phyloP scores from a whole-genome alignment of 2,113 vertebrate genomes.

The Labeo rohita region DNA sequence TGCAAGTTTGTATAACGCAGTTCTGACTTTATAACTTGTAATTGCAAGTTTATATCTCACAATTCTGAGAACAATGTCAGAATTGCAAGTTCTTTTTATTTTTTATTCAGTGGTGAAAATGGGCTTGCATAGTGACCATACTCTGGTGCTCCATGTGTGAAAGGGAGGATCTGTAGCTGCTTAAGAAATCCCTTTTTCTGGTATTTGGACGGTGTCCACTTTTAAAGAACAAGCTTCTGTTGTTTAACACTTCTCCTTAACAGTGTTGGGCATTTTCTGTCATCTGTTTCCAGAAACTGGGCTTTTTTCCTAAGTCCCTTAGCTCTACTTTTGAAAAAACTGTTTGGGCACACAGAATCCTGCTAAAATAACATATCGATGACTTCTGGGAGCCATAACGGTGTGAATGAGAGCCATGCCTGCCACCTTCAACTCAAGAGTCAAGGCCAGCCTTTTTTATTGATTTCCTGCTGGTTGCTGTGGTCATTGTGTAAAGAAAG shows the following conservation, averaged over 20 bases:
- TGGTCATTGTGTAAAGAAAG: slow-evolving; percentile 47
- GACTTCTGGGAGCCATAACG: slow-evolving; percentile 32
- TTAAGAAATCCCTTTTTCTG: not conserved
- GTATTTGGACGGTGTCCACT: slow-evolving; percentile 1
- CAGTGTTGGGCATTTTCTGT: not conserved
- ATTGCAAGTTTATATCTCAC: no score
- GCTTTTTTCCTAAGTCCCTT: not conserved
- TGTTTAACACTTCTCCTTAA: not conserved
- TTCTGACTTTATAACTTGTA: no score
- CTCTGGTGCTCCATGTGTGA: not conserved
- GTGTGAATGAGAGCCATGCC: slow-evolving; percentile 35
- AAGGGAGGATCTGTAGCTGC: not conserved
- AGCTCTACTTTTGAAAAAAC: slow-evolving; percentile 3
- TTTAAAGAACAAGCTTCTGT: slow-evolving; percentile 17
- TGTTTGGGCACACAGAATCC: not conserved
- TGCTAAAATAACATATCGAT: slow-evolving; percentile 17
- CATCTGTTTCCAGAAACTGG: not conserved
- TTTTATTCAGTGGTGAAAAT: no score
- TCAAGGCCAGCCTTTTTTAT: slow-evolving; percentile 36
- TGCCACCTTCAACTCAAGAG: slow-evolving; percentile 31
- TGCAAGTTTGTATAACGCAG: no score
- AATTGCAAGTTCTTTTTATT: no score
- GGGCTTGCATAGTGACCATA: not conserved
- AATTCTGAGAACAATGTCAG: no score
- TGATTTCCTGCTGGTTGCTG: slow-evolving; percentile 42